A percentile compares a stretch with the other conserved stretches of the same genome.
These are phyloP conservation scores for Cirrhinus molitorella DNA, from an alignment of 2,797 vertebrate species.

Conservation along the genomic window DNA sequence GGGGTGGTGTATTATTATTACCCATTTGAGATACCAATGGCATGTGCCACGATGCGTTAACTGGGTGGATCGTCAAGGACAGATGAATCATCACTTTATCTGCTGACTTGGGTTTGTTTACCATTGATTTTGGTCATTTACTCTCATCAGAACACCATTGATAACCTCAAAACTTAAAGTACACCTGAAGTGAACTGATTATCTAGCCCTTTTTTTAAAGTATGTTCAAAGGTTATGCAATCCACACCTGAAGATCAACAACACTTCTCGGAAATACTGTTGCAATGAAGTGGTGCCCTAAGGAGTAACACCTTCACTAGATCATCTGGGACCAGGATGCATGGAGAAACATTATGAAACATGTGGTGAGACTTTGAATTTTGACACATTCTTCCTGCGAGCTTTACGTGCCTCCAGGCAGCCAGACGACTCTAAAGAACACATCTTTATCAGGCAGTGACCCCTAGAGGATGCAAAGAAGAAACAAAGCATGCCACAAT, in stretches of 20 bases:
- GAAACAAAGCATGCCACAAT: neutral
- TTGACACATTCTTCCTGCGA: constrained; percentile 37
- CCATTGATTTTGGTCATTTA: constrained; percentile 40
- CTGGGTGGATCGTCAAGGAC: constrained; percentile 37
- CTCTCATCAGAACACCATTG: constrained; percentile 16
- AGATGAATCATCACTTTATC: constrained; percentile 41
- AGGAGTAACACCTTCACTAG: constrained; percentile 36
- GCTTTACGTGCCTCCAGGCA: constrained; percentile 1
- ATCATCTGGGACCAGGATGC: neutral
- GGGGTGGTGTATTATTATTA: constrained; percentile 16
- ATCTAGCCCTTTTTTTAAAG: constrained; percentile 33
- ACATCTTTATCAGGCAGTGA: constrained; percentile 40
- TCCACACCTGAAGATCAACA: constrained; percentile 27
- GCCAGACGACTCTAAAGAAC: neutral
- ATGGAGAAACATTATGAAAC: constrained; percentile 23
- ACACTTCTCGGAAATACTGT: constrained; percentile 43
- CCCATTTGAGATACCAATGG: constrained; percentile 2
- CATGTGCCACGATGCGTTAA: constrained; percentile 36
- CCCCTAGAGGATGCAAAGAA: constrained; percentile 32
- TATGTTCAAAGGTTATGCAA: constrained; percentile 46
- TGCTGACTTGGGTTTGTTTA: constrained; percentile 53
- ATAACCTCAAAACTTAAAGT: constrained; percentile 1
- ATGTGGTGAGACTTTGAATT: constrained; percentile 23
- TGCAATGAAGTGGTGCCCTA: constrained; percentile 18
- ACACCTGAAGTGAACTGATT: constrained; percentile 20